Evolutionary conservation across 1,140 invertebrate genomes (phyloP), one percentile per base, ranked within the genome.

Genomic region (Atta texana): DNA sequence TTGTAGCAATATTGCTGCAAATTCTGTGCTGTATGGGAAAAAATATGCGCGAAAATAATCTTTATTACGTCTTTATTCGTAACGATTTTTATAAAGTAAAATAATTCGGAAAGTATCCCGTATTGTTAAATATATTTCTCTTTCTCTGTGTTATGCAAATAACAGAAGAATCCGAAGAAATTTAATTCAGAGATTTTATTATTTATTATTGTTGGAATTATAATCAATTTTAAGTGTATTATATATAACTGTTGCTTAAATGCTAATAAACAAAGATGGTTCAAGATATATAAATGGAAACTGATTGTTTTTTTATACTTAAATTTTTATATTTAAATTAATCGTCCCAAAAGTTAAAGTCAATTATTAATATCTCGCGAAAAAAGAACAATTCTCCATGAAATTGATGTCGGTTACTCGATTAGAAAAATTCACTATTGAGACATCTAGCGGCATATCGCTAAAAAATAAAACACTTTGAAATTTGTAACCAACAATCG

Each of bases 181-280:
- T 8, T 34, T 69, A 44, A 44, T 44, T 44, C 7, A 31, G n/a
- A 69, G 8, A 44, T 5, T 53, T 69, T 80, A 82, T 74, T 44
- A 44, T 44, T 44, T 44, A 44, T 74, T 82, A 39, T 74, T 82
- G 53, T 82, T 74, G 71, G 12, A 55, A 71, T 57, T 74, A 82
- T 82, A 18, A 53, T 4, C 57, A 31, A 57, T 57, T 71, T 57
- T 82, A 82, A 66, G 18, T 82, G 24, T 82, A 82, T 82, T 72
- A 71, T 72, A 21, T 68, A 68, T 68, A 21, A 21, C 0, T 82
- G 80, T 82, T 82, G 80, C 53, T 82, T 74, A 24, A 82, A 74
- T 3, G 18, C 18, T 24, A 71, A 71, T 69, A 71, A 57, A 71
- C 71, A 53, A 8, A 55, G 34, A 72, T 59, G 24, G 21, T 72